These are phyloP conservation scores for Calliopum simillimum DNA, from an alignment of 2,888 invertebrate species.

Conservation along the genomic window DNA sequence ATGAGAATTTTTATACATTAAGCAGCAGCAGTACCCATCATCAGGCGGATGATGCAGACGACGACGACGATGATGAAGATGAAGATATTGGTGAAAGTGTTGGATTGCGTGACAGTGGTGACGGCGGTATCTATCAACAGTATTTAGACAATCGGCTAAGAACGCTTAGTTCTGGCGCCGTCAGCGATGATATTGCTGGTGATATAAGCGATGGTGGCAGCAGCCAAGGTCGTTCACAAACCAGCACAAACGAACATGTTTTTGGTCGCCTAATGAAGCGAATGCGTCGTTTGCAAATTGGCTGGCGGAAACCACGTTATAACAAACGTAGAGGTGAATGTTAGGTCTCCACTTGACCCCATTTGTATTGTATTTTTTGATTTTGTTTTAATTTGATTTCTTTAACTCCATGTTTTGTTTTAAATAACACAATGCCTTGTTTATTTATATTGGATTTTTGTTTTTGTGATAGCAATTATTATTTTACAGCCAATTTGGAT, in stretches of 20 bases:
- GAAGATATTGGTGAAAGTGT: constrained; percentile 42
- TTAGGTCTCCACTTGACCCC: constrained; percentile 18
- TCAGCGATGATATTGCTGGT: constrained; percentile 57
- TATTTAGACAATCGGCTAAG: constrained; percentile 55
- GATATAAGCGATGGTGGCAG: constrained; percentile 60
- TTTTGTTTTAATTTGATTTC: constrained; percentile 36
- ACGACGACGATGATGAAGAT: constrained; percentile 43
- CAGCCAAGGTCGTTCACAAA: constrained; percentile 56
- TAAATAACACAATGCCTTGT: neutral
- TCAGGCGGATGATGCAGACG: constrained; percentile 48
- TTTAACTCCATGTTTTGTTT: constrained; percentile 2
- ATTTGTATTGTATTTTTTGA: constrained; percentile 17
- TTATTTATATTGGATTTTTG: constrained; percentile 9
- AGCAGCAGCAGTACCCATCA: constrained; percentile 34
- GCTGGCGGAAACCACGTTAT: constrained; percentile 66
- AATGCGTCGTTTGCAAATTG: constrained; percentile 65
- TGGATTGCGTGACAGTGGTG: constrained; percentile 26
- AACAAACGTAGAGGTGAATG: constrained; percentile 67
- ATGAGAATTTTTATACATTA: constrained; percentile 60
- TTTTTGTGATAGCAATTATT: neutral
- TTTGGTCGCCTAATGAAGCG: constrained; percentile 63
- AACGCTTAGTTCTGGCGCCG: constrained; percentile 43
- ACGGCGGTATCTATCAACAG: constrained; percentile 41
- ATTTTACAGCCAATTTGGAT: too few species aligned
- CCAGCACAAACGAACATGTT: constrained; percentile 59